These are phyloP conservation scores for Pseudochirops corinnae DNA, from an alignment of 2,797 vertebrate species.

Conservation along the genomic window DNA sequence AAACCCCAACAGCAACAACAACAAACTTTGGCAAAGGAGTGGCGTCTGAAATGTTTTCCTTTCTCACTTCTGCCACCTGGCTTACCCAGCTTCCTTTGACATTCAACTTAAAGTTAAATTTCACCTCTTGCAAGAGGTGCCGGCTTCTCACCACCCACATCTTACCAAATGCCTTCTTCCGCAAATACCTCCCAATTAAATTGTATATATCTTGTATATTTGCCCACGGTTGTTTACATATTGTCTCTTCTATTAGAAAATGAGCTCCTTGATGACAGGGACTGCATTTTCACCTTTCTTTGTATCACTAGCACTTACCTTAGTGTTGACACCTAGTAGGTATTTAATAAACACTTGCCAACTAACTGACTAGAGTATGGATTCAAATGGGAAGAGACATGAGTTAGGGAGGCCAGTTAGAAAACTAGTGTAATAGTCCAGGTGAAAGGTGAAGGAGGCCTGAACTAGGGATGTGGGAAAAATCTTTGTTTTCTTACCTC, in stretches of 20 bases:
- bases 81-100: not conserved
- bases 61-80: not conserved
- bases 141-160: not conserved
- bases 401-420: not conserved
- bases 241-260: not conserved
- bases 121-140: not conserved
- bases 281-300: not conserved
- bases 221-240: not conserved
- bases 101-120: not conserved
- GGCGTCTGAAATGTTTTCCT: not conserved
- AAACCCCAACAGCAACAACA: no score
- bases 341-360: not conserved
- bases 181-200: not conserved
- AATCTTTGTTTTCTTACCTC: not conserved
- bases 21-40: no score
- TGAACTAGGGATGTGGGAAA: not conserved
- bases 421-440: not conserved
- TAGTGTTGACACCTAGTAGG: not conserved
- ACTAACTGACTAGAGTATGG: not conserved
- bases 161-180: not conserved
- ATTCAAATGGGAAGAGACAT: not conserved
- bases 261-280: not conserved
- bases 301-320: not conserved
- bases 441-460: not conserved
- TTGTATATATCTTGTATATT: not conserved